Conservation (phyloP, 2,888 invertebrate species). For the Scelioninae gen. 1 region DNA sequence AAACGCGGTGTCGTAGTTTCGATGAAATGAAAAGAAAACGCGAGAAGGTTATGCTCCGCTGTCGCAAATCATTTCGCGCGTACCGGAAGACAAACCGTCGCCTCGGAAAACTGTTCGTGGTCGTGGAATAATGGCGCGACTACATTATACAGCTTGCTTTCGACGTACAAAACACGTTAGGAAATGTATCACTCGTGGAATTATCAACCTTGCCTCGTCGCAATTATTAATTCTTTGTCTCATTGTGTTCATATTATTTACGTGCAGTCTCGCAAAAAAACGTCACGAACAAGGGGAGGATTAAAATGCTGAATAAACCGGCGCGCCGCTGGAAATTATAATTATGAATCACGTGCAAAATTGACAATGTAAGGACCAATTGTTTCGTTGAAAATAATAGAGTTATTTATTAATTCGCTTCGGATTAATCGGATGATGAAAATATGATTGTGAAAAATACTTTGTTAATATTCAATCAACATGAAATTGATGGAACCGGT, state of each 20-base stretch:
- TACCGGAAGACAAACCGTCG: conserved; percentile 59
- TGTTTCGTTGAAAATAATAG: conserved; percentile 25
- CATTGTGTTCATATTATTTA: conserved; percentile 35
- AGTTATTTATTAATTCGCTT: conserved; percentile 2
- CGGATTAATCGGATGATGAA: conserved; percentile 26
- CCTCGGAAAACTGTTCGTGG: conserved; percentile 46
- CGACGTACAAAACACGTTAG: conserved; percentile 42
- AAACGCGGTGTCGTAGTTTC: conserved; percentile 45
- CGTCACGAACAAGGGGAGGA: conserved; percentile 12
- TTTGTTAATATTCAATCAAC: conserved; percentile 19
- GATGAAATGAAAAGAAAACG: conserved; percentile 65
- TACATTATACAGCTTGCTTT: conserved; percentile 53
- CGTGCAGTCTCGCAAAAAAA: conserved; percentile 18
- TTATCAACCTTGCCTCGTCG: conserved; percentile 34
- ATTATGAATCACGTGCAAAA: conserved; percentile 33
- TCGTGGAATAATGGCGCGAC: conserved; percentile 43
- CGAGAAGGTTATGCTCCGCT: conserved; percentile 52
- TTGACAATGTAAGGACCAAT: conserved; percentile 29
- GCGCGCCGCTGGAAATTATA: conserved; percentile 25
- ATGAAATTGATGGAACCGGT: too few species aligned
- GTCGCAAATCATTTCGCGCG: conserved; percentile 62
- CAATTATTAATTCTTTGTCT: conserved; percentile 40
- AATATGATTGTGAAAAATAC: conserved; percentile 24
- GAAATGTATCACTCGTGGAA: conserved; percentile 40
- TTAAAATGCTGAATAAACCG: conserved; percentile 25